Base-by-base conservation (phyloP, 2,888 invertebrate genomes). In the Drosophila meridionalis region DNA sequence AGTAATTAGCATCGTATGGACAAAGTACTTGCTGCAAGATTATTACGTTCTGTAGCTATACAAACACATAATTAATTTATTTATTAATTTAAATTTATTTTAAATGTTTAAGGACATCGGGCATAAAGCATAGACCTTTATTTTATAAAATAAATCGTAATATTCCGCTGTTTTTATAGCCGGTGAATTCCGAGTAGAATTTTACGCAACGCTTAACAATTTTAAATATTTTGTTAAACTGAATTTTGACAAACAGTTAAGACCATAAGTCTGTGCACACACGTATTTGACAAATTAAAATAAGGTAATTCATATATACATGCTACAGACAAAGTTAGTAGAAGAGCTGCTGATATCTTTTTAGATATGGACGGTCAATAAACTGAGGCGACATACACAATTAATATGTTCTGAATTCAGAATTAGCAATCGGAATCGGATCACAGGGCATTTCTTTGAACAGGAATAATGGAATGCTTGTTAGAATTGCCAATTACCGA, bases 401-500 rank as follows among this genome's bases (percentile, higher is more conserved):
- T 36, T n/a, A 47, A 63, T 62, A 62, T 63, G 60, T 66, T 53
- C 36, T 50, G 80, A 63, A 75, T 78, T 58, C 43, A 47, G 63
- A 71, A 76, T 68, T 48, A 62, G 61, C 12, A 56, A 56, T 48
- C 32, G 43, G n/a, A 11, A 65, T 64, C 75, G 48, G 62, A 59
- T 64, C 56, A 57, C 42, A 61, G 30, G 26, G 55, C 80, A 76
- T 61, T 71, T 73, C 66, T 72, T 60, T 58, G 52, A 73, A 53
- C 8, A 65, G 40, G 32, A 65, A 42, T 65, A 55, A 65, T 73
- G 72, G 56, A 66, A 75, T 70, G 80, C 80, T 63, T 60, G 64
- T 80, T 80, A 80, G 77, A 78, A 78, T 76, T 66, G 59, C 53
- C 58, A 76, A 78, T 80, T 80, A 52, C 64, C 65, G 20, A 40